Conservation (phyloP, 1,140 invertebrate genomes). For the Olivierus martensii region DNA sequence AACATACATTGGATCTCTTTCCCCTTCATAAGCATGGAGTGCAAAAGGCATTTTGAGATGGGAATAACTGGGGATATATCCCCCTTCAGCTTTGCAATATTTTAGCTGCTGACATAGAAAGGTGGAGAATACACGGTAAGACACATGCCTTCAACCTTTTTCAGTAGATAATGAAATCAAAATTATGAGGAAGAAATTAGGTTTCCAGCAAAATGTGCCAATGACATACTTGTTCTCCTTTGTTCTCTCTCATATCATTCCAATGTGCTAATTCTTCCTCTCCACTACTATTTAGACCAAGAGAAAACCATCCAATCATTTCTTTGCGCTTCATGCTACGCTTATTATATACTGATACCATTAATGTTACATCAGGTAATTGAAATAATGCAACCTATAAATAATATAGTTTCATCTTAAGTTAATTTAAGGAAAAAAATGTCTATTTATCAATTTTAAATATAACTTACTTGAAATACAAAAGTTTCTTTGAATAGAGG, state of each 20-base stretch:
- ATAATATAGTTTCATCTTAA: too few relatives aligned
- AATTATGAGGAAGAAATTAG: not conserved
- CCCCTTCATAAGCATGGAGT: too few relatives aligned
- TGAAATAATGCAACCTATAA: conserved; percentile 79
- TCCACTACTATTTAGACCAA: conserved; percentile 79
- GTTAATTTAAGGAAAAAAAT: conserved; percentile 7
- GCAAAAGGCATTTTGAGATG: too few relatives aligned
- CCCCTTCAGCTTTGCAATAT: too few relatives aligned
- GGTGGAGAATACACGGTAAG: too few relatives aligned
- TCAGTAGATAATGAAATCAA: too few relatives aligned
- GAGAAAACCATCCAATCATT: conserved; percentile 89
- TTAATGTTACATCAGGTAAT: conserved; percentile 84
- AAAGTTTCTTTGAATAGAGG: conserved; percentile 91
- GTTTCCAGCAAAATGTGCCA: conserved; percentile 54
- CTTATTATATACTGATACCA: conserved; percentile 83
- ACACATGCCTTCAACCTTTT: too few relatives aligned
- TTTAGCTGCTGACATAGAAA: too few relatives aligned
- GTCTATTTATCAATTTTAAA: not conserved
- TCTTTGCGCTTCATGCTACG: conserved; percentile 87
- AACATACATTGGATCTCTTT: too few relatives aligned
- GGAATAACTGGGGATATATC: too few relatives aligned
- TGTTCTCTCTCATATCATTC: conserved; percentile 69
- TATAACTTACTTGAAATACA: conserved; percentile 65
- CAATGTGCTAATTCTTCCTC: conserved; percentile 86
- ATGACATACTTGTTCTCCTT: conserved; percentile 51